phyloP scores from a whole-genome alignment of 2,113 vertebrate genomes.

The Coracopsis vasa region DNA sequence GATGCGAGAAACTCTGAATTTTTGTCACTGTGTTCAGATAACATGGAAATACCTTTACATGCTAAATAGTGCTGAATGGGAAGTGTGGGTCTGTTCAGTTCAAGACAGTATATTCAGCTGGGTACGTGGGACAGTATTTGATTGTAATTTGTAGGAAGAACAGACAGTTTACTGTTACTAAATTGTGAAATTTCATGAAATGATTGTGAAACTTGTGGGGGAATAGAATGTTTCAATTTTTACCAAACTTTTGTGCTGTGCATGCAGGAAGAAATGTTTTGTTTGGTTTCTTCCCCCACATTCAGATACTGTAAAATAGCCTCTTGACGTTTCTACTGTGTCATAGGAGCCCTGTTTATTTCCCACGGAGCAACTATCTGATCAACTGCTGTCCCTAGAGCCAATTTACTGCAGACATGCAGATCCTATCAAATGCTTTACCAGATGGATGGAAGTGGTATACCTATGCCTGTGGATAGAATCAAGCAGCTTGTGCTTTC shows the following conservation, averaged over 20 bases:
- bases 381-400: neutral
- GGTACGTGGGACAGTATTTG: neutral
- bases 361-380: neutral
- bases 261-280: neutral
- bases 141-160: neutral
- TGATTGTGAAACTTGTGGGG: neutral
- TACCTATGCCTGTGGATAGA: neutral
- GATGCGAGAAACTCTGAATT: neutral
- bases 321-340: neutral
- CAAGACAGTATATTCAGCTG: neutral
- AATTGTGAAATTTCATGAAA: neutral
- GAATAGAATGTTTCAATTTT: neutral
- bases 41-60: neutral
- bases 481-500: neutral
- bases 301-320: neutral
- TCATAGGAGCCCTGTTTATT: neutral
- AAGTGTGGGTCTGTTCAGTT: neutral
- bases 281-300: rapidly evolving
- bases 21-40: neutral
- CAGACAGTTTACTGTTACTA: neutral
- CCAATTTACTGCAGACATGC: neutral
- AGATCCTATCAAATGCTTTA: neutral
- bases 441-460: neutral
- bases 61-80: neutral
- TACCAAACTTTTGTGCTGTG: neutral